These are phyloP conservation scores for Sminthurinus aureus DNA, from an alignment of 2,888 invertebrate genomes.

Conservation along the genomic window DNA sequence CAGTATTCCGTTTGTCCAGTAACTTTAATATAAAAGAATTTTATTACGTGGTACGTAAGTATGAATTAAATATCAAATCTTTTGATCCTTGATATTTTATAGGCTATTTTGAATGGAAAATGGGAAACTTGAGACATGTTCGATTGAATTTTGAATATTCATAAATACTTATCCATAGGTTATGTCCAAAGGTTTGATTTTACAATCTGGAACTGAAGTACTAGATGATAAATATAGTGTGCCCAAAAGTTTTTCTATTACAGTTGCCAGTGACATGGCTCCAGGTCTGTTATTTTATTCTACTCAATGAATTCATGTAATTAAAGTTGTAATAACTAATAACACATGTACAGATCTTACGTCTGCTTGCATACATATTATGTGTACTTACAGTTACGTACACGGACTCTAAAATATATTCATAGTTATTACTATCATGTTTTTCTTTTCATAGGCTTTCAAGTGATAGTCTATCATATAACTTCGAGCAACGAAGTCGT, in stretches of 20 bases:
- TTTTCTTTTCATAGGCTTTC: no score
- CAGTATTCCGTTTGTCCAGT: conserved; percentile 67
- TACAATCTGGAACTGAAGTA: conserved; percentile 62
- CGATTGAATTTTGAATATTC: neutral
- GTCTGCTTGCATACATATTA: no score
- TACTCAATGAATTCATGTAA: no score
- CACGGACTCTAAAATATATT: no score
- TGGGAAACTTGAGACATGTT: neutral
- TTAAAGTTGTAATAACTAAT: no score
- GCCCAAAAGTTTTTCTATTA: conserved; percentile 66
- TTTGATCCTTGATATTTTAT: no score
- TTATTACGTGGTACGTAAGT: conserved; percentile 67
- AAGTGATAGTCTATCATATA: conserved; percentile 66
- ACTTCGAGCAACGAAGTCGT: conserved; percentile 65
- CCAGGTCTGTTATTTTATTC: no score
- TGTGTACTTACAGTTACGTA: no score
- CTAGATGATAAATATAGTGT: conserved; percentile 58
- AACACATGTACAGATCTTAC: no score
- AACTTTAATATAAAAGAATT: conserved; percentile 66
- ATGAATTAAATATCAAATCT: no score
- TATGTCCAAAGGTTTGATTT: conserved; percentile 66
- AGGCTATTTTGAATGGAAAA: no score
- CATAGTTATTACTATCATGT: no score
- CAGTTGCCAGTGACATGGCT: conserved; percentile 68
- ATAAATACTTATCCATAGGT: conserved; percentile 62